These are phyloP conservation scores for Octonoba sinensis DNA, from an alignment of 2,888 invertebrate genomes.

Conservation along the genomic window DNA sequence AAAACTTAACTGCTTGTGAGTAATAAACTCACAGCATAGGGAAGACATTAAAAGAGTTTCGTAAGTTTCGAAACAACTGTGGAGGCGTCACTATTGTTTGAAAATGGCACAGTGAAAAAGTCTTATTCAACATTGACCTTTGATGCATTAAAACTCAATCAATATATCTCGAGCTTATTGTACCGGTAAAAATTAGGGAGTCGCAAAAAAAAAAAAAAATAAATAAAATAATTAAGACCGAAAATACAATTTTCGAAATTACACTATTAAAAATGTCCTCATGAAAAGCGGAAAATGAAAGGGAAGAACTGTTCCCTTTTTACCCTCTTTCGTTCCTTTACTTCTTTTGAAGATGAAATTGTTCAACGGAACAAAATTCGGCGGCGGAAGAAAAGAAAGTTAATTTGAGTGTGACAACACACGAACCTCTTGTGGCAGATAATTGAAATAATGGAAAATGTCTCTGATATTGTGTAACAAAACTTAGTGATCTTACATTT, in stretches of 20 bases:
- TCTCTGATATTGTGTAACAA: too few species aligned
- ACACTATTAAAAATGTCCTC: conserved; percentile 19
- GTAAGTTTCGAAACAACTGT: too few species aligned
- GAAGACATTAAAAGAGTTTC: too few species aligned
- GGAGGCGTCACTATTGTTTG: too few species aligned
- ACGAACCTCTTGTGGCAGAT: conserved; percentile 22
- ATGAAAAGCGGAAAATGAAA: conserved; percentile 17
- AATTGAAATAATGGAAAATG: conserved; percentile 53
- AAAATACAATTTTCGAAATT: conserved; percentile 11
- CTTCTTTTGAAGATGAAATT: conserved; percentile 34
- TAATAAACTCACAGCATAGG: too few species aligned
- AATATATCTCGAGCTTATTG: too few species aligned
- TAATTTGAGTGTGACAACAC: conserved; percentile 56
- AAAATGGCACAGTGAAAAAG: too few species aligned
- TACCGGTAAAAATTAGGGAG: conserved; percentile 5
- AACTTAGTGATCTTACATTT: too few species aligned
- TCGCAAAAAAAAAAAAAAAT: conserved; percentile 11
- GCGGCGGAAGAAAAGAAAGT: conserved; percentile 28
- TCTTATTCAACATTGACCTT: too few species aligned
- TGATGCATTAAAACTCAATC: too few species aligned
- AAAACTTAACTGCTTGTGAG: too few species aligned
- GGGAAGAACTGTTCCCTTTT: neutral
- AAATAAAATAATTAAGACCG: conserved; percentile 30
- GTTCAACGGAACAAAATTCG: conserved; percentile 42
- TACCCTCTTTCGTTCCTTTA: neutral